Percentiles rank a stretch among this genome's conserved stretches.
Conservation (phyloP, 2,888 invertebrate species). For the Orchestes rusci region DNA sequence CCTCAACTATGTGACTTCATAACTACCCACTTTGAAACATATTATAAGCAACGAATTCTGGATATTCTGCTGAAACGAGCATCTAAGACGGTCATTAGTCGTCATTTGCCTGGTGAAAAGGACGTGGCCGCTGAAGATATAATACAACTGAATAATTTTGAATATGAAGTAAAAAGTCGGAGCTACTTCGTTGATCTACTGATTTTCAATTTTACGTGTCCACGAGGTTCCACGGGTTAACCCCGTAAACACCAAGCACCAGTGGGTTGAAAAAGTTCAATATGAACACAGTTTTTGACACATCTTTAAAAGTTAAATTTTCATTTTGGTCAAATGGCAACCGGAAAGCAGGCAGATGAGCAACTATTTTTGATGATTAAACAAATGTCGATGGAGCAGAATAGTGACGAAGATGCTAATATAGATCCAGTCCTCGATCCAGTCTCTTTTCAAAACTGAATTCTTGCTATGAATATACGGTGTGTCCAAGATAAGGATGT, state of each 20-base stretch:
- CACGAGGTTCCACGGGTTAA: conserved; percentile 7
- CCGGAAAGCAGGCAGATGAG: conserved; percentile 10
- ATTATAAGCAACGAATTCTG: conserved; percentile 13
- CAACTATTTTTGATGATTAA: conserved; percentile 5
- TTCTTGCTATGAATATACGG: too few species aligned
- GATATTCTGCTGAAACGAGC: conserved; percentile 12
- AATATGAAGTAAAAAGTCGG: conserved; percentile 9
- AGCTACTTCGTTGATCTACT: conserved; percentile 7
- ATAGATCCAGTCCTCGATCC: not conserved
- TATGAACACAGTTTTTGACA: conserved; percentile 6
- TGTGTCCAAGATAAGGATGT: too few species aligned
- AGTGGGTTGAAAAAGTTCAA: conserved; percentile 9
- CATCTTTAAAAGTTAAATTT: conserved; percentile 8
- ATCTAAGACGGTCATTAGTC: conserved; percentile 14
- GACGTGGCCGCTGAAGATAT: conserved; percentile 14
- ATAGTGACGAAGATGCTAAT: not conserved
- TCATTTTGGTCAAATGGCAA: conserved; percentile 8
- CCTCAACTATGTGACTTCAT: conserved; percentile 12
- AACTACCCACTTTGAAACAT: conserved; percentile 12
- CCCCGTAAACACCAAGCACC: conserved; percentile 9
- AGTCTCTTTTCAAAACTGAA: too few species aligned
- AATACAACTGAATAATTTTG: conserved; percentile 14
- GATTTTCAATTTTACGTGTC: conserved; percentile 9
- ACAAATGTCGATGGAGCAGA: not conserved
- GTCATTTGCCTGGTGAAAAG: conserved; percentile 17